phyloP scores from a whole-genome alignment of 2,797 vertebrate genomes.

The Diceros bicornis region DNA sequence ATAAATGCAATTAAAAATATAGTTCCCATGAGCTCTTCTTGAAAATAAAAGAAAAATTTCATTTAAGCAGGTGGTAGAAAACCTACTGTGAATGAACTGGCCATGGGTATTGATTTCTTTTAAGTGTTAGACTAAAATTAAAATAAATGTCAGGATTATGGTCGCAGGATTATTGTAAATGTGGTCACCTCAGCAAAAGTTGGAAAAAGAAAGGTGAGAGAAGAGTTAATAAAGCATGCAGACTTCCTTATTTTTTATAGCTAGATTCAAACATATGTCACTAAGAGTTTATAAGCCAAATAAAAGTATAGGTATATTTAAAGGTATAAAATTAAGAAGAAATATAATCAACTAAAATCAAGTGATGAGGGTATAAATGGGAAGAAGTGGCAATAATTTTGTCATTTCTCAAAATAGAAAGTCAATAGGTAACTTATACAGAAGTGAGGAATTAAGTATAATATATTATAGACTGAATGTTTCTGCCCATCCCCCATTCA shows the following conservation, averaged over 20 bases:
- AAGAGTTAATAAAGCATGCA: not conserved
- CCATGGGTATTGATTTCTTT: not conserved
- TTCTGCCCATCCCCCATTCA: not conserved
- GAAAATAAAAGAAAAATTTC: not conserved
- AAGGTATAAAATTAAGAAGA: constrained; percentile 2
- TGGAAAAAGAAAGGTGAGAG: not conserved
- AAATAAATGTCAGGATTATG: not conserved
- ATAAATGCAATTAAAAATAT: not conserved
- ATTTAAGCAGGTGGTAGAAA: not conserved
- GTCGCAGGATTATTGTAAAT: not conserved
- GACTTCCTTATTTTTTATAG: not conserved
- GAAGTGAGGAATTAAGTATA: not conserved
- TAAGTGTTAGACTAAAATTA: not conserved
- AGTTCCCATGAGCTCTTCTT: not conserved
- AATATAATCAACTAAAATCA: constrained; percentile 12
- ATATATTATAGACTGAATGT: not conserved
- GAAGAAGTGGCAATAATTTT: not conserved
- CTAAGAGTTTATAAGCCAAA: not conserved
- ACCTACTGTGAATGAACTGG: not conserved
- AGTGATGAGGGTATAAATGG: not conserved
- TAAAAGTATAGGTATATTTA: not conserved
- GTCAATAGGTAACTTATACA: not conserved
- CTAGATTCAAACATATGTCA: not conserved
- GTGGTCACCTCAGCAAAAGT: not conserved
- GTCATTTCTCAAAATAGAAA: constrained; percentile 1